Evolutionary conservation across 1,140 invertebrate genomes (phyloP).

Genomic region (Brachystomella parvula): DNA sequence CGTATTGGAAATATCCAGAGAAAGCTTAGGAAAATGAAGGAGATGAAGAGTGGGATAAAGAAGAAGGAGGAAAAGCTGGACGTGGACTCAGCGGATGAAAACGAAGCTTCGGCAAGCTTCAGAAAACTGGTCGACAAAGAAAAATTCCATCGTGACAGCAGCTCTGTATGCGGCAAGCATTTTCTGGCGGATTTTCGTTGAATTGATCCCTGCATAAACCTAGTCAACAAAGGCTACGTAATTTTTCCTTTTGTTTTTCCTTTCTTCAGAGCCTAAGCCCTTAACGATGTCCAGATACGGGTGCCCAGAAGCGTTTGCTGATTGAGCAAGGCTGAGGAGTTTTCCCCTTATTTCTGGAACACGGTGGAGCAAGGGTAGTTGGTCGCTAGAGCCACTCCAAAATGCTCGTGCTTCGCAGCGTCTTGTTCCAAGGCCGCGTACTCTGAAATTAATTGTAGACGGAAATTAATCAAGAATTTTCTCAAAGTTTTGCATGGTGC

Average conservation of each 20-base stretch:
- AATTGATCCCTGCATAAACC: constrained; percentile 7
- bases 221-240: constrained; percentile 17
- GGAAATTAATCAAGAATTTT: neutral
- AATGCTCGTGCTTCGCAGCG: constrained; percentile 5
- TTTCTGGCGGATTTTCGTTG: neutral
- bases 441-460: neutral
- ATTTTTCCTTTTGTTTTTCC: neutral
- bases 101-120: neutral
- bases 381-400: constrained; percentile 11
- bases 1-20: constrained; percentile 33
- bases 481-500: neutral
- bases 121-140: constrained; percentile 6
- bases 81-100: constrained; percentile 14
- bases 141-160: neutral
- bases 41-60: constrained; percentile 9
- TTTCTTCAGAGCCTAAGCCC: neutral
- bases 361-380: constrained; percentile 15
- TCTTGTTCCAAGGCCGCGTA: neutral
- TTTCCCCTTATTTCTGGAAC: constrained; percentile 9
- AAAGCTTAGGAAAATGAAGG: constrained; percentile 26
- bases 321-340: neutral
- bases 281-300: neutral
- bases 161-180: constrained; percentile 14
- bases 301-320: neutral
- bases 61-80: constrained; percentile 11